These are phyloP conservation scores for Plectropomus leopardus DNA, from an alignment of 2,113 vertebrate genomes.

Conservation along the genomic window DNA sequence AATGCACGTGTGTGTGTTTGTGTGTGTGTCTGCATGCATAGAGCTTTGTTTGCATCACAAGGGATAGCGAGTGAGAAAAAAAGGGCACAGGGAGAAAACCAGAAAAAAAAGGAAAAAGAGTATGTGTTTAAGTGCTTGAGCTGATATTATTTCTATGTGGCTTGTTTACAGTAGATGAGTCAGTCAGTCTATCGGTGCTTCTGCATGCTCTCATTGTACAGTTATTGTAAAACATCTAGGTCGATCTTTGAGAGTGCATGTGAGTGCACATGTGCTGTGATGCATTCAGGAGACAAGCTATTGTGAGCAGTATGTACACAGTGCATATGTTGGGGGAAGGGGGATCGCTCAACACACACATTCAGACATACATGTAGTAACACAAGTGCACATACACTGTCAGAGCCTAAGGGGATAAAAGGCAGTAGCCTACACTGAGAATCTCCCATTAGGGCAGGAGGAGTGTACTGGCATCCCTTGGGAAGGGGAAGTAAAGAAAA, in stretches of 20 bases:
- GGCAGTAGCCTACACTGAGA: constrained; percentile 72
- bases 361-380: constrained; percentile 45
- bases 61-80: constrained; percentile 31
- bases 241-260: constrained; percentile 71
- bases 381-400: constrained; percentile 32
- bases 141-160: constrained; percentile 44
- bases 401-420: constrained; percentile 67
- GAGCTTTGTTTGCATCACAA: constrained; percentile 25
- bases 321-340: constrained; percentile 66
- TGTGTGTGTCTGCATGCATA: not conserved
- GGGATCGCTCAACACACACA: constrained; percentile 39
- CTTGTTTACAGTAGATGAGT: constrained; percentile 65
- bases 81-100: constrained; percentile 16
- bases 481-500: constrained; percentile 34
- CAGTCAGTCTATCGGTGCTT: constrained; percentile 60
- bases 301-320: constrained; percentile 68
- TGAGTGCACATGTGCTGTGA: constrained; percentile 71
- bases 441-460: constrained; percentile 72
- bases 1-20: not conserved
- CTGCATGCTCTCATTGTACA: constrained; percentile 50
- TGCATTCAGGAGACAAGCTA: constrained; percentile 66
- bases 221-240: constrained; percentile 76
- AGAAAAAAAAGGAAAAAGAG: not conserved
- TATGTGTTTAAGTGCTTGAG: constrained; percentile 37
- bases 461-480: constrained; percentile 60